phyloP scores from a whole-genome alignment of 1,140 invertebrate species.

The Drosophila ohnishii region DNA sequence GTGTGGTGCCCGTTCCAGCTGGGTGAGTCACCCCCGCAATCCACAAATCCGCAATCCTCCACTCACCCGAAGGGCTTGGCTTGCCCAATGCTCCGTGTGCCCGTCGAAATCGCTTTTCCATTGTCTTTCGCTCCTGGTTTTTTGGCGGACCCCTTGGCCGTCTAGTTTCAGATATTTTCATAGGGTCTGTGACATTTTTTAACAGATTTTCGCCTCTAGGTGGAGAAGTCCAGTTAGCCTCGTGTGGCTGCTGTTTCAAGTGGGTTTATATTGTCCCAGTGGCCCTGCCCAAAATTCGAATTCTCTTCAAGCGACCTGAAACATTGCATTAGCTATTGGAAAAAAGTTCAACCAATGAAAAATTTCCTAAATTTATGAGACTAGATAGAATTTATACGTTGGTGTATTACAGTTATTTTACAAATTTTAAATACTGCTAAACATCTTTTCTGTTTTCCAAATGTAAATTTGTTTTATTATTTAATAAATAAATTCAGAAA shows the following conservation, averaged over 20 bases:
- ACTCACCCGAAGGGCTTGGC: constrained; percentile 51
- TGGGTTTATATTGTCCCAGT: too few relatives aligned
- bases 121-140: constrained; percentile 44
- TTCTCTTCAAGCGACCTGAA: neutral
- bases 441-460: too few relatives aligned
- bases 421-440: too few relatives aligned
- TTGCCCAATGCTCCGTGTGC: constrained; percentile 65
- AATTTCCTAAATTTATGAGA: neutral
- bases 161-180: constrained; percentile 31
- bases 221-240: neutral
- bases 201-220: constrained; percentile 2
- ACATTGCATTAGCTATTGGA: neutral
- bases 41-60: neutral
- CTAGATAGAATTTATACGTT: too few relatives aligned
- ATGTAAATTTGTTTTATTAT: too few relatives aligned
- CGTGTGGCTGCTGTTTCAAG: neutral
- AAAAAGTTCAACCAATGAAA: neutral
- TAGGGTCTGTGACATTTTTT: constrained; percentile 13
- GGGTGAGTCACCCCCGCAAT: constrained; percentile 29
- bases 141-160: constrained; percentile 21
- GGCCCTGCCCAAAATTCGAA: neutral
- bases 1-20: constrained; percentile 20
- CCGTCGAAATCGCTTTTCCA: constrained; percentile 70
- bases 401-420: too few relatives aligned
- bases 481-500: too few relatives aligned